These are phyloP conservation scores for Ciconia maguari DNA, from an alignment of 2,113 vertebrate species.

Conservation along the genomic window DNA sequence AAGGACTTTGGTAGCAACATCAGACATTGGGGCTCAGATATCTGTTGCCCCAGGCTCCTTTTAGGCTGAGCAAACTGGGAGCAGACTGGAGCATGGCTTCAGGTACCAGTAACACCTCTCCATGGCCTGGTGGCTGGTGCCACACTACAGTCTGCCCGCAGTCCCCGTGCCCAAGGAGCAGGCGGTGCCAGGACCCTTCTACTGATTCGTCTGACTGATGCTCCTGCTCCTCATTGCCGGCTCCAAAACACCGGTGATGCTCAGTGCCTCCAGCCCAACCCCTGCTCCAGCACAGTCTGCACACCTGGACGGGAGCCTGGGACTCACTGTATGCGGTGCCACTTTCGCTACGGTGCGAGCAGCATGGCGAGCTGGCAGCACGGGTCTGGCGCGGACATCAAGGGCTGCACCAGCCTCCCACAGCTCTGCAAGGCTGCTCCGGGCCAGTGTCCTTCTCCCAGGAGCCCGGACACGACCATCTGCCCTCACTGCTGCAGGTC, in stretches of 20 bases:
- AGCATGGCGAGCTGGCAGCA: neutral
- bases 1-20: neutral
- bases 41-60: neutral
- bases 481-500: neutral
- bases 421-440: neutral
- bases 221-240: neutral
- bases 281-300: neutral
- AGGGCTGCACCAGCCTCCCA: neutral
- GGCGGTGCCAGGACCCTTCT: neutral
- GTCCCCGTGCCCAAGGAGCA: neutral
- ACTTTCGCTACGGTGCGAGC: neutral
- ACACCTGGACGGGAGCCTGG: neutral
- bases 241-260: neutral
- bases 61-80: neutral
- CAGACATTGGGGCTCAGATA: neutral
- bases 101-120: neutral
- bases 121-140: neutral
- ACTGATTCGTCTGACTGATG: neutral
- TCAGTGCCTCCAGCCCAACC: neutral
- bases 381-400: neutral
- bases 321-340: neutral
- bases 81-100: neutral
- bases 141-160: neutral
- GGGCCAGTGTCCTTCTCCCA: neutral
- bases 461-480: neutral